These are phyloP conservation scores for Conomelus anceps DNA, from an alignment of 2,888 invertebrate genomes.

Conservation along the genomic window DNA sequence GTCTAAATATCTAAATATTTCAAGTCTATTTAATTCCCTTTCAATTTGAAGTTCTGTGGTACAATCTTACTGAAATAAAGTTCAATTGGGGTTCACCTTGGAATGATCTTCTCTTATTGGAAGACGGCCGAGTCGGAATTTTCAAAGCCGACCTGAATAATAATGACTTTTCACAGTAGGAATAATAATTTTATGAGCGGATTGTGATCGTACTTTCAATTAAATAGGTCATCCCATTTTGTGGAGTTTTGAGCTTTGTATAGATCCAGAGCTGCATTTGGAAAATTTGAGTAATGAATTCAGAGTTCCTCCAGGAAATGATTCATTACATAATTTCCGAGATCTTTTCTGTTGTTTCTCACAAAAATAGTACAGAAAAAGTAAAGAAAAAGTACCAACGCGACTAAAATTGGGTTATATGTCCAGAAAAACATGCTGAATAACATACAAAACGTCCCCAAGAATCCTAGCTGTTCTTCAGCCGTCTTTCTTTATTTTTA, in stretches of 20 bases:
- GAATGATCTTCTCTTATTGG: too few relatives aligned
- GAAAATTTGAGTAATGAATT: not conserved
- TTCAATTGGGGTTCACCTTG: not conserved
- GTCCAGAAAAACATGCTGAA: too few relatives aligned
- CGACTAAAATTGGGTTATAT: too few relatives aligned
- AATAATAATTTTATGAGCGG: not conserved
- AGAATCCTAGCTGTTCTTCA: too few relatives aligned
- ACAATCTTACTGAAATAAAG: not conserved
- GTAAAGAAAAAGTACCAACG: too few relatives aligned
- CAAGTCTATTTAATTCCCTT: too few relatives aligned
- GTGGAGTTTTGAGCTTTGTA: not conserved
- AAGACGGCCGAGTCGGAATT: not conserved
- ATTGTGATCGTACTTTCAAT: not conserved
- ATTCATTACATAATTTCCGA: not conserved
- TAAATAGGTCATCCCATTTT: not conserved
- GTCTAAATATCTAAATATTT: too few relatives aligned
- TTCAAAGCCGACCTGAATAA: not conserved
- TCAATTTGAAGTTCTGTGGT: not conserved
- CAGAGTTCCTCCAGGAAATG: not conserved
- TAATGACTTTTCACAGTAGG: not conserved
- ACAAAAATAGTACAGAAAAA: not conserved
- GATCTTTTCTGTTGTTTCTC: not conserved
- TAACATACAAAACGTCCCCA: too few relatives aligned
- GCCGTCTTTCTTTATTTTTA: too few relatives aligned
- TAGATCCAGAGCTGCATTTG: not conserved